Base-by-base conservation (phyloP, 2,888 invertebrate genomes). In the Thumatha senex region DNA sequence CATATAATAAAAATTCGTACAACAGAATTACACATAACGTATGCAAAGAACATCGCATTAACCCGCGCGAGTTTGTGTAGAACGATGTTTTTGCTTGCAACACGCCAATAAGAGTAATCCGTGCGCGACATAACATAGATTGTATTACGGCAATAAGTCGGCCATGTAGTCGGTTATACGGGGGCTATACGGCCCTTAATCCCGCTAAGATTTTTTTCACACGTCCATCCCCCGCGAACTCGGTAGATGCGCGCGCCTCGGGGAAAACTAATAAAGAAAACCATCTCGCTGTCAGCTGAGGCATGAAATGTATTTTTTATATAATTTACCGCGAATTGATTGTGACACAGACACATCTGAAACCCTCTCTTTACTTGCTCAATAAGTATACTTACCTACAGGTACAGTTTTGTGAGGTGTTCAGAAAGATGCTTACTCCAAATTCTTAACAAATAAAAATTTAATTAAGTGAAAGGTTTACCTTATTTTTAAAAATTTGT, bases 251-350 rank as follows among this genome's bases (percentile, higher is more conserved):
- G 63, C 46, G 49, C 67, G 82, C 84, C 86, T 74, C 73, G 80
- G 79, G 86, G 84, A 87, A 90, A 90, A 90, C 89, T 92, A 92
- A 92, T 92, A 91, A 91, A 89, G 89, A 90, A 31, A 89, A 89
- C 91, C 90, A 92, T 92, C 88, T 89, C 82, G 82, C 78, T 68
- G 86, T 74, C 89, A 87, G 85, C 90, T 91, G 86, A 86, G 82
- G 91, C 92, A 84, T 92, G 92, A 92, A 92, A 92, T 92, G 91
- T 92, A 89, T 92, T 92, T 92, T 92, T 92, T 92, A 92, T 92
- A 89, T 90, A 92, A 92, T 92, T 92, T 92, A 86, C 86, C 84
- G 72, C 86, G 86, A 74, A 89, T 86, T 89, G 92, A 91, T 92
- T 87, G 74, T 67, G 74, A 68, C 50, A 46, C 74, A 70, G 72